These are phyloP conservation scores for Paralinhomoeus sp. DNA, from an alignment of 2,888 invertebrate species.

Conservation along the genomic window DNA sequence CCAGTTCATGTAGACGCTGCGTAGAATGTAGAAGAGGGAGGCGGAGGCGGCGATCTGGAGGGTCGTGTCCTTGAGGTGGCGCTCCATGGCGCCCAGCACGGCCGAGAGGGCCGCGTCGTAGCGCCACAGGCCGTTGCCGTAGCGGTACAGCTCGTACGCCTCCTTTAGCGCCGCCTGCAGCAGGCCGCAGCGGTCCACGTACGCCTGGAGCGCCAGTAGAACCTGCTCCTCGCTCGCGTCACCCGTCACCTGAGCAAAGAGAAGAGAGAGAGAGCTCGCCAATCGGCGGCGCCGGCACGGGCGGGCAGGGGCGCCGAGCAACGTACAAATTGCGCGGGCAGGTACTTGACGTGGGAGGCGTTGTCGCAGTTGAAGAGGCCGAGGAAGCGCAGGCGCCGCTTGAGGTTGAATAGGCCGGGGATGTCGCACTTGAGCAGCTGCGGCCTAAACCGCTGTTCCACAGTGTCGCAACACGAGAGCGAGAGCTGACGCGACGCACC, in stretches of 20 bases:
- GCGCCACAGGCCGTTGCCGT: slow-evolving; percentile 10
- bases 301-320: background rate
- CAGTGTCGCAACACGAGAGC: background rate
- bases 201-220: slow-evolving; percentile 51
- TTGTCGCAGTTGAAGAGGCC: slow-evolving; percentile 74
- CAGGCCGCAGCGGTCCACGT: slow-evolving; percentile 59
- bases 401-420: slow-evolving; percentile 54
- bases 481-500: background rate
- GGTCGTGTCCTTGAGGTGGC: slow-evolving; percentile 58
- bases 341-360: slow-evolving; percentile 66
- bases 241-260: slow-evolving; percentile 50
- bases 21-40: slow-evolving; percentile 59
- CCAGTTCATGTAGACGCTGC: slow-evolving; percentile 15
- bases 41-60: slow-evolving; percentile 72
- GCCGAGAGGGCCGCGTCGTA: background rate
- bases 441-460: background rate
- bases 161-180: slow-evolving; percentile 61
- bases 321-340: slow-evolving; percentile 61
- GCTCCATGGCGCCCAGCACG: slow-evolving; percentile 68
- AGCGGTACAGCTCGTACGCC: slow-evolving; percentile 37
- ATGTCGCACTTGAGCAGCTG: slow-evolving; percentile 38
- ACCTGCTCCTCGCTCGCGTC: slow-evolving; percentile 75
- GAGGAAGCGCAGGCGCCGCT: slow-evolving; percentile 58
- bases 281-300: no score
- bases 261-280: background rate